phyloP scores from a whole-genome alignment of 2,113 vertebrate genomes.

The Rousettus leschenaultii region DNA sequence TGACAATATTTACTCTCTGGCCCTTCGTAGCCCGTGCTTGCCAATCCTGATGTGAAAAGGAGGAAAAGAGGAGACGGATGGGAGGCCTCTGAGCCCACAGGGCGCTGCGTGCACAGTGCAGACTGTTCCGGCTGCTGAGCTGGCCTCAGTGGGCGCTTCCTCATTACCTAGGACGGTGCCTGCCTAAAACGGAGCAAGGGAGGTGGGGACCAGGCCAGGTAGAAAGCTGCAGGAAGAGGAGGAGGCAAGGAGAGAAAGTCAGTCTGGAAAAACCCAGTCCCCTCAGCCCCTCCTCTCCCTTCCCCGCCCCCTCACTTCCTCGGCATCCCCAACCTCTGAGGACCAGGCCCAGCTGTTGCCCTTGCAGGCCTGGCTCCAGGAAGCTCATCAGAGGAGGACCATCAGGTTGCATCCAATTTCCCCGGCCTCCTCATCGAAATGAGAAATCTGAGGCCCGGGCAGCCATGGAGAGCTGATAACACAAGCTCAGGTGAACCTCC shows the following conservation, averaged over 20 bases:
- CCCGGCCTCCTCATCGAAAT: constrained; percentile 83
- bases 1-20: background rate
- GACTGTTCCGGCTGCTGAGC: no score
- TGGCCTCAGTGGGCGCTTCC: background rate
- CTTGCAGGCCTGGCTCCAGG: constrained; percentile 71
- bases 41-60: no score
- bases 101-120: accelerated
- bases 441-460: constrained; percentile 85
- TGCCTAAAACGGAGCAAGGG: accelerated
- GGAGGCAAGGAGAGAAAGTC: background rate
- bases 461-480: constrained; percentile 84
- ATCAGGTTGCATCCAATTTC: constrained; percentile 85
- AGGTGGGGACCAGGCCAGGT: accelerated
- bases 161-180: background rate
- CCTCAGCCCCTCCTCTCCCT: no score
- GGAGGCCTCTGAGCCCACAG: background rate
- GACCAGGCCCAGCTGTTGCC: constrained; percentile 72
- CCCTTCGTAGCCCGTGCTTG: background rate
- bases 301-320: background rate
- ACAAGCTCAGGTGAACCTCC: constrained; percentile 81
- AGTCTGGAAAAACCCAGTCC: background rate
- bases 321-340: constrained; percentile 3
- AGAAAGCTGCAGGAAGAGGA: background rate
- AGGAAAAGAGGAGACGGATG: accelerated
- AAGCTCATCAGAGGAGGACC: constrained; percentile 75